phyloP scores from a whole-genome alignment of 2,888 invertebrate genomes.

The Abrostola triplasia region DNA sequence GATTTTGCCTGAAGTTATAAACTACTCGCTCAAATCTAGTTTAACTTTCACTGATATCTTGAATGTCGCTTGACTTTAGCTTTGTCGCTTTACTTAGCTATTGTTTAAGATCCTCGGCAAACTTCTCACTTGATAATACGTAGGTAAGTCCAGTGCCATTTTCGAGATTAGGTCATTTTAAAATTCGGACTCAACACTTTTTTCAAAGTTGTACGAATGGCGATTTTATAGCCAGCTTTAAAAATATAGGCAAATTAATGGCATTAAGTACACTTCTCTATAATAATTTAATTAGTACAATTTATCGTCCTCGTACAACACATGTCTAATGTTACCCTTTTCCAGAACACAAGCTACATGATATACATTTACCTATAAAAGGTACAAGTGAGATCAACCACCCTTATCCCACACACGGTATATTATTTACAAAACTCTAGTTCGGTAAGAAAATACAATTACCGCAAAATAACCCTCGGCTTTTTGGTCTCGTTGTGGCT shows the following conservation, averaged over 20 bases:
- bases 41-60: conserved; percentile 43
- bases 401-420: conserved; percentile 10
- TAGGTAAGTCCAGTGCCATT: conserved; percentile 7
- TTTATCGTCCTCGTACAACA: no score
- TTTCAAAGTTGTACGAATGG: no score
- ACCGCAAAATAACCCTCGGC: conserved; percentile 62
- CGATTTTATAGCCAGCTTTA: no score
- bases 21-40: conserved; percentile 35
- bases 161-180: conserved; percentile 1
- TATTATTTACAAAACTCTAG: conserved; percentile 46
- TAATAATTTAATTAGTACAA: no score
- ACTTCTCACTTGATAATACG: conserved; percentile 14
- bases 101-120: conserved; percentile 38
- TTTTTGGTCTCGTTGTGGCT: conserved; percentile 47
- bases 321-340: no score
- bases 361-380: not conserved
- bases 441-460: conserved; percentile 70
- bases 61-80: conserved; percentile 18
- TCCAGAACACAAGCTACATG: not conserved
- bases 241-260: no score
- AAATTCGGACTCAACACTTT: no score
- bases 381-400: conserved; percentile 9
- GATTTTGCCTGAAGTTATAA: conserved; percentile 29
- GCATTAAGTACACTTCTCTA: no score
- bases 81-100: conserved; percentile 38